Conservation (phyloP, 2,888 invertebrate genomes). For the Anagyrus pseudococci region DNA sequence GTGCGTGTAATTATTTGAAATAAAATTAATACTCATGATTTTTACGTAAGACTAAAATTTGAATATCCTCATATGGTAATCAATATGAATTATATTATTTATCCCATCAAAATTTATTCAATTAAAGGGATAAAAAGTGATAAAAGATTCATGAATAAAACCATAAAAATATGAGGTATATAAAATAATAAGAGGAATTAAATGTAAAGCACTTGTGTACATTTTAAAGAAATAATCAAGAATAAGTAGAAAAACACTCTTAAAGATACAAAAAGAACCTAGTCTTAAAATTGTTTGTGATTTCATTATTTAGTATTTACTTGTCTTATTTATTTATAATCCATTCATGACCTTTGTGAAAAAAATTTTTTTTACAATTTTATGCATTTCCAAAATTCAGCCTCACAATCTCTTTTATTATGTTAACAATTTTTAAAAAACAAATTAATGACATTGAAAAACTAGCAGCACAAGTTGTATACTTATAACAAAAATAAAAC, state of each 20-base stretch:
- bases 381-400: conserved; percentile 14
- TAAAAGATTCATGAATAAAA: conserved; percentile 1
- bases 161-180: too few species aligned
- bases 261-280: conserved; percentile 27
- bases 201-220: conserved; percentile 7
- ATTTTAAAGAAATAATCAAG: conserved; percentile 7
- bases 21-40: not conserved
- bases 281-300: conserved; percentile 37
- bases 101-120: conserved; percentile 11
- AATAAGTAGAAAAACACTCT: conserved; percentile 15
- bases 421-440: too few species aligned
- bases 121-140: conserved; percentile 11
- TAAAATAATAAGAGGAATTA: conserved; percentile 5
- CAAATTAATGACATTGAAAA: not conserved
- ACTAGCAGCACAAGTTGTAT: conserved; percentile 1
- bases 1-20: conserved; percentile 12
- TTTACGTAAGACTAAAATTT: too few species aligned
- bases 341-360: conserved; percentile 6
- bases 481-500: conserved; percentile 32
- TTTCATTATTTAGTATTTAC: conserved; percentile 26
- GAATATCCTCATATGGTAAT: too few species aligned
- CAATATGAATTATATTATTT: not conserved
- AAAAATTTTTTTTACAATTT: conserved; percentile 4
- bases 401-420: conserved; percentile 24
- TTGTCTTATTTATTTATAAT: conserved; percentile 28